Base-by-base conservation (phyloP, 2,113 vertebrate species). In the Cryptomyrus ogoouensis region DNA sequence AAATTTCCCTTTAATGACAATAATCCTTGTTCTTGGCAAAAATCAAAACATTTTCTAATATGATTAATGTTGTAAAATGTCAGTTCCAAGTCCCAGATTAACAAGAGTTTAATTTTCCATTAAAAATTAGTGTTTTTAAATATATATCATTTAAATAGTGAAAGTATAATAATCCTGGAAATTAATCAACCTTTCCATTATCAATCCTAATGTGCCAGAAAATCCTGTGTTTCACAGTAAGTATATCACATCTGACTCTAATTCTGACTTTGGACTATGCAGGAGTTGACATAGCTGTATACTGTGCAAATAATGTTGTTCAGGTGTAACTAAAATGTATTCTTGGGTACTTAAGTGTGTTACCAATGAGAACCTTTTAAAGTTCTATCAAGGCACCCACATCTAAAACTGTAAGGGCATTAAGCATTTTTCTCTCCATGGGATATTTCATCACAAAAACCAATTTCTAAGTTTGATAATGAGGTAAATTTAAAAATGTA, bases 21-120 rank as follows among this genome's bases (percentile, higher is more conserved):
- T 84, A 84, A 84, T 84, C 83, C 83, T 24, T 84, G 44, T 84
- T 84, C 83, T 47, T 84, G 83, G 83, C 44, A 84, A 84, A 84
- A 84, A 84, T 84, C 21, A 3, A 46, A 42, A 84, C 21, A 46
- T 47, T 84, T 47, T 84, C 42, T 84, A 84, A 84, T 84, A 47
- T 84, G 83, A 46, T 84, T 84, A 47, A 84, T 84, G 10, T 47
- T 84, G 44, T 84, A 46, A 47, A 84, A 47, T 84, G 83, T 46
- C 42, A 47, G 17, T 47, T 84, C 44, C 83, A 84, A 84, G 83
- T 46, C 83, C 44, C 21, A 84, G 83, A 84, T 84, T 84, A 84
- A 46, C 44, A 24, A 24, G 83, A 84, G 83, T 84, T 84, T 84
- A 47, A 84, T 84, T 47, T 84, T 47, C 83, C 83, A 84, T 84